Evolutionary conservation across 2,888 invertebrate genomes (phyloP).

Genomic region (Octodonta nipae): DNA sequence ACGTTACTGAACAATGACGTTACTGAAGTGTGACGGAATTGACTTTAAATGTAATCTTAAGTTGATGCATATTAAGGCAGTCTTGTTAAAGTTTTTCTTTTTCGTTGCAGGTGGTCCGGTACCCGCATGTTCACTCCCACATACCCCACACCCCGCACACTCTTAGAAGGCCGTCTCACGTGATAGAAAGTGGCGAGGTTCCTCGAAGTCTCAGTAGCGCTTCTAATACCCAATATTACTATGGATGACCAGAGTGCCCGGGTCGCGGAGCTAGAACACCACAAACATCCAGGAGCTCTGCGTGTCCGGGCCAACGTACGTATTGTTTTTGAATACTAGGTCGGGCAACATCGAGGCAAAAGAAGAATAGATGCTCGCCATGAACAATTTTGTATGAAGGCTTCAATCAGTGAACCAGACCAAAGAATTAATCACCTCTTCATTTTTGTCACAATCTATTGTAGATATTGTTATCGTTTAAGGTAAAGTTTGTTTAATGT

Average conservation of each 20-base stretch:
- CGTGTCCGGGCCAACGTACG: conserved; percentile 34
- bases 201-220: conserved; percentile 50
- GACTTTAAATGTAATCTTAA: too few relatives aligned
- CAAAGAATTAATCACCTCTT: conserved; percentile 25
- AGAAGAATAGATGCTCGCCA: too few relatives aligned
- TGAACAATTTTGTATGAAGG: conserved; percentile 9
- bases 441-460: too few relatives aligned
- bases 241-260: conserved; percentile 52
- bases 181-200: conserved; percentile 36
- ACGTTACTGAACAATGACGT: too few relatives aligned
- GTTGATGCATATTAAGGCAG: too few relatives aligned
- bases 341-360: conserved; percentile 6
- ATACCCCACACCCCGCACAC: too few relatives aligned
- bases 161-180: conserved; percentile 30
- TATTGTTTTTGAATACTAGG: conserved; percentile 31
- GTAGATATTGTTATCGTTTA: too few relatives aligned
- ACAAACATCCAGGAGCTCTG: conserved; percentile 25
- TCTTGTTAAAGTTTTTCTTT: too few relatives aligned
- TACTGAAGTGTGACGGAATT: too few relatives aligned
- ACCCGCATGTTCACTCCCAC: conserved; percentile 28
- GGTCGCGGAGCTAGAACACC: conserved; percentile 24
- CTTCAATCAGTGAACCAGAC: conserved; percentile 21
- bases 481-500: too few relatives aligned
- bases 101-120: conserved; percentile 18
- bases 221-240: conserved; percentile 57